A percentile compares a stretch with the other conserved stretches of the same genome.
Conservation (phyloP, 2,888 invertebrate species). For the Hydraecia micacea region DNA sequence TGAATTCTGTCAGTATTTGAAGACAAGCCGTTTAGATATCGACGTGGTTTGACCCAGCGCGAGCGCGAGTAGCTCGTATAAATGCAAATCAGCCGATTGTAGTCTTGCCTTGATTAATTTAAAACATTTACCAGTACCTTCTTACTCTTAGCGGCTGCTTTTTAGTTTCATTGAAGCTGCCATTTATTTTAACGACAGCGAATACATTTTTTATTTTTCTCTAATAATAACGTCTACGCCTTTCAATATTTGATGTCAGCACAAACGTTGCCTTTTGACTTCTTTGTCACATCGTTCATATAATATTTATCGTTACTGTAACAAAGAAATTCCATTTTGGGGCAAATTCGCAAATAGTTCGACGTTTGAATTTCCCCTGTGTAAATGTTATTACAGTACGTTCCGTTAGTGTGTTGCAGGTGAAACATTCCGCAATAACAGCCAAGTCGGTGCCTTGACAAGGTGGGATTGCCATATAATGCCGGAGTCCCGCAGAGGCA, state of each 20-base stretch:
- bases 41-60: slow-evolving; percentile 76
- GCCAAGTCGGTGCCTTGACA: slow-evolving; percentile 74
- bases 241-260: slow-evolving; percentile 77
- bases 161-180: slow-evolving; percentile 66
- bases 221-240: slow-evolving; percentile 52
- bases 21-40: slow-evolving; percentile 74
- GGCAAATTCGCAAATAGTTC: slow-evolving; percentile 88
- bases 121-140: slow-evolving; percentile 80
- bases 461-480: slow-evolving; percentile 77
- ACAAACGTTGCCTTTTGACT: slow-evolving; percentile 78
- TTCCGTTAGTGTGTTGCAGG: slow-evolving; percentile 81
- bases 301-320: slow-evolving; percentile 86
- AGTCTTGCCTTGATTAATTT: slow-evolving; percentile 82
- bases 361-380: slow-evolving; percentile 89
- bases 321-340: slow-evolving; percentile 89
- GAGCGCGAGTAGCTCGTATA: slow-evolving; percentile 80
- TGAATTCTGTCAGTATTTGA: slow-evolving; percentile 66
- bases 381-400: slow-evolving; percentile 88
- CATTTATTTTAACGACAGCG: slow-evolving; percentile 45
- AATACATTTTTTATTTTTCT: slow-evolving; percentile 50
- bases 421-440: slow-evolving; percentile 85
- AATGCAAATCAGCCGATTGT: slow-evolving; percentile 85
- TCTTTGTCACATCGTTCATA: slow-evolving; percentile 86
- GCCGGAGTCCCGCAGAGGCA: slow-evolving; percentile 63
- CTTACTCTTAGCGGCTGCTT: slow-evolving; percentile 67